Conservation (phyloP, 1,140 invertebrate species). For the Neodiprion fabricii region DNA sequence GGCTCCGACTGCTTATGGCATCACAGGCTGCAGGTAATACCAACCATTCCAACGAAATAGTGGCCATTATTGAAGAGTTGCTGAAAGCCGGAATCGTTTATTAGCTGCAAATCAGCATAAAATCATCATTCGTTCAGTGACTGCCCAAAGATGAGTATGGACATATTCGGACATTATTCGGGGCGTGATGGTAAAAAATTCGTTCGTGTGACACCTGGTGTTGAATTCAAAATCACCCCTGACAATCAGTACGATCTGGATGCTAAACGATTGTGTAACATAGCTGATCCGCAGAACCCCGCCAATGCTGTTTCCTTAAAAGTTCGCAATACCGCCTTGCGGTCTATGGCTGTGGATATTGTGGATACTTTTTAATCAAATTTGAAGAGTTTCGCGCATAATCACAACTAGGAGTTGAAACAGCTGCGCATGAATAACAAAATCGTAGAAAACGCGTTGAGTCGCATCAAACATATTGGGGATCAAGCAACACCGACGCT, state of each 20-base stretch:
- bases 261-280: constrained; percentile 20
- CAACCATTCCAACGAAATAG: too few species aligned
- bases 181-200: neutral
- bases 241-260: constrained; percentile 24
- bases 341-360: too few species aligned
- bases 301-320: neutral
- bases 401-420: too few species aligned
- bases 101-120: neutral
- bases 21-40: too few species aligned
- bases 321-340: neutral
- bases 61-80: too few species aligned
- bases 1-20: too few species aligned
- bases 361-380: too few species aligned
- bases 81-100: neutral
- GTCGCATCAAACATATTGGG: too few species aligned
- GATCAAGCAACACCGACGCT: too few species aligned
- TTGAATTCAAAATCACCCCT: constrained; percentile 23
- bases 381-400: too few species aligned
- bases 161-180: constrained; percentile 27
- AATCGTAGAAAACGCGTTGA: too few species aligned
- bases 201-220: constrained; percentile 18
- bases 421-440: too few species aligned
- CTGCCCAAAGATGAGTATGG: constrained; percentile 17
- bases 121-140: neutral
- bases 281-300: neutral